These are phyloP conservation scores for Leucoptera coffeella DNA, from an alignment of 2,888 invertebrate genomes.

Conservation along the genomic window DNA sequence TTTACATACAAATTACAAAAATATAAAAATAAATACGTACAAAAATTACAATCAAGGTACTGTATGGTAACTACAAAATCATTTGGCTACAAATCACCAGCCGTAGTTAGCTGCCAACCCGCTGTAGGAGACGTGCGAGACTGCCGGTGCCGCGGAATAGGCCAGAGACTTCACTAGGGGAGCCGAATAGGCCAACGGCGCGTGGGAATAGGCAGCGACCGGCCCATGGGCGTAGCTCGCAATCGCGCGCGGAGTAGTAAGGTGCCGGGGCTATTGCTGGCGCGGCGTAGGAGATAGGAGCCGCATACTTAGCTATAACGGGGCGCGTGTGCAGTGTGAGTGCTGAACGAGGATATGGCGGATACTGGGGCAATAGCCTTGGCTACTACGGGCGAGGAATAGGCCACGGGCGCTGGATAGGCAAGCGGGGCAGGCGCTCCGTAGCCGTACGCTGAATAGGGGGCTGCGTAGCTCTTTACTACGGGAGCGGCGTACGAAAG, in stretches of 20 bases:
- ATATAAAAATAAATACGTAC: constrained; percentile 20
- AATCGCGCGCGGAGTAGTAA: constrained; percentile 7
- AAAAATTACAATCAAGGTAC: constrained; percentile 4
- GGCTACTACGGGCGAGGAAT: constrained; percentile 27
- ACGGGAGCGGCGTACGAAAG: constrained; percentile 12
- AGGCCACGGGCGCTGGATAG: constrained; percentile 9
- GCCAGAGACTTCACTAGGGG: constrained; percentile 30
- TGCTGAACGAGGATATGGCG: constrained; percentile 12
- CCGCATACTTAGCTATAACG: constrained; percentile 16
- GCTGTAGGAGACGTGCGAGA: constrained; percentile 59
- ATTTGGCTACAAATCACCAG: constrained; percentile 47
- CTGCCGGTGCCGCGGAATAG: constrained; percentile 53
- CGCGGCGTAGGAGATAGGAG: constrained; percentile 6
- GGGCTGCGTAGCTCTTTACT: constrained; percentile 15
- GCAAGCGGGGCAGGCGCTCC: constrained; percentile 3
- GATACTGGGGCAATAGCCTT: constrained; percentile 19
- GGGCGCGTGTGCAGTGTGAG: constrained; percentile 12
- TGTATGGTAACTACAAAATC: constrained; percentile 11
- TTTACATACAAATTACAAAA: constrained; percentile 31
- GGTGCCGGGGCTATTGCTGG: constrained; percentile 10
- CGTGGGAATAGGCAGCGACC: constrained; percentile 5
- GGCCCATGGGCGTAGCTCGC: constrained; percentile 7
- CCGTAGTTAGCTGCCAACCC: constrained; percentile 58
- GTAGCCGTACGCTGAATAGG: constrained; percentile 9
- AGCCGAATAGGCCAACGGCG: constrained; percentile 11